Base-by-base conservation (phyloP, 2,888 invertebrate genomes). In the Seira ritae region DNA sequence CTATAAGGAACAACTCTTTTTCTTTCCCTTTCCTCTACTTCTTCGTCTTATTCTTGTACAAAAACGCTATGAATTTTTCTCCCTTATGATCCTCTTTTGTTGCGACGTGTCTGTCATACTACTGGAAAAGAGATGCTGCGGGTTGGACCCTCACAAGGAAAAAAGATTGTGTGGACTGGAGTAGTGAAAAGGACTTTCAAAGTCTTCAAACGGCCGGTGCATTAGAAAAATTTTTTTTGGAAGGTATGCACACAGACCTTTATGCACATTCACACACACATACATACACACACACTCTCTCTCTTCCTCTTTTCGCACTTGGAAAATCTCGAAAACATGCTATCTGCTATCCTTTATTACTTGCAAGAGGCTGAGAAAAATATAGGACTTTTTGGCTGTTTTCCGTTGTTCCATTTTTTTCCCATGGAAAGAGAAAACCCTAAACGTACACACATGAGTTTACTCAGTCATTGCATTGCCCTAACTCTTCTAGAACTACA, bases 321-420 rank as follows among this genome's bases (percentile, higher is more conserved):
- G 31, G 3, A 4, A 31, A 8, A 31, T 31, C 2, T 31, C 8
- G 31, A 31, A 31, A 55, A 42, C 42, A 42, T 42, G 6, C 42
- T 6, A 42, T 42, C 42, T 42, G 12, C n/a, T n/a, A 42, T 8
- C 12, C 12, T 42, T 42, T 42, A 6, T 12, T 42, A 6, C 12
- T 42, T 42, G 12, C 42, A 42, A 42, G 42, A 42, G 6, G 42
- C 12, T 42, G 6, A 12, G 42, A 42, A 8, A 31, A 55, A 55
- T 55, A 55, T 17, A 55, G 55, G 12, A 17, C 55, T 8, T 31
- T 55, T 55, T 55, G 55, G 17, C 55, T 55, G 6, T 55, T 55
- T 55, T 55, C 17, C 55, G 55, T 55, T 55, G 55, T 55, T 55
- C 55, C 55, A 55, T 55, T 55, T 42, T 42, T 42, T 55, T 55